A percentile compares a stretch with the other conserved stretches of the same genome.
These are phyloP conservation scores for Drosophila mayaguana DNA, from an alignment of 2,888 invertebrate species.

Conservation along the genomic window DNA sequence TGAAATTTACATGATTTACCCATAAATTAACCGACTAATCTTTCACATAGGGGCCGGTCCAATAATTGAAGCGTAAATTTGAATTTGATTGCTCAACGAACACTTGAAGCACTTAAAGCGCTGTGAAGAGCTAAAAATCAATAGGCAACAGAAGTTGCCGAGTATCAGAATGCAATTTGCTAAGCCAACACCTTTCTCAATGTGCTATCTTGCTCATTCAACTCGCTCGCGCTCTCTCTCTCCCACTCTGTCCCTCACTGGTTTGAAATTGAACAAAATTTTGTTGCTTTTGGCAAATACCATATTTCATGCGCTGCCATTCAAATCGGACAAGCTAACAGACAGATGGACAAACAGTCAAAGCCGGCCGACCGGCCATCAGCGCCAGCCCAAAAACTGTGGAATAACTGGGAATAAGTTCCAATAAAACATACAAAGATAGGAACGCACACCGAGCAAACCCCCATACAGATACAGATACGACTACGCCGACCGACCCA, in stretches of 20 bases:
- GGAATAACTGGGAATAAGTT: conserved; percentile 68
- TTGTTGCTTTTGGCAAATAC: conserved; percentile 57
- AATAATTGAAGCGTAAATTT: conserved; percentile 41
- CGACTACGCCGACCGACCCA: conserved; percentile 20
- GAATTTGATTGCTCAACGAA: conserved; percentile 31
- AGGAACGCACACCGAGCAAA: conserved; percentile 29
- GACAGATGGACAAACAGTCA: conserved; percentile 72
- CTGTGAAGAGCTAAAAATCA: conserved; percentile 53
- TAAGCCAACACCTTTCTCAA: conserved; percentile 63
- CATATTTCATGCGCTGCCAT: conserved; percentile 78
- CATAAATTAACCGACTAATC: conserved; percentile 77
- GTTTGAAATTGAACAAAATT: conserved; percentile 58
- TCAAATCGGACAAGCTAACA: conserved; percentile 78
- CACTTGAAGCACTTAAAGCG: conserved; percentile 32
- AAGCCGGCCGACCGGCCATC: conserved; percentile 31
- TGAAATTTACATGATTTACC: conserved; percentile 82
- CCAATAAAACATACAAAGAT: conserved; percentile 64
- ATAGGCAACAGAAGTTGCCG: conserved; percentile 70
- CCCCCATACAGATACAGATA: conserved; percentile 31
- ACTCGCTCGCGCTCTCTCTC: neutral
- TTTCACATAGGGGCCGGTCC: conserved; percentile 51
- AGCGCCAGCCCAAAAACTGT: conserved; percentile 49
- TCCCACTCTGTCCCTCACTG: neutral
- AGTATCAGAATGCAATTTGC: conserved; percentile 75
- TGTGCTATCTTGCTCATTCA: neutral